Base-by-base conservation (phyloP, 2,888 invertebrate species). In the Dilophus febrilis region DNA sequence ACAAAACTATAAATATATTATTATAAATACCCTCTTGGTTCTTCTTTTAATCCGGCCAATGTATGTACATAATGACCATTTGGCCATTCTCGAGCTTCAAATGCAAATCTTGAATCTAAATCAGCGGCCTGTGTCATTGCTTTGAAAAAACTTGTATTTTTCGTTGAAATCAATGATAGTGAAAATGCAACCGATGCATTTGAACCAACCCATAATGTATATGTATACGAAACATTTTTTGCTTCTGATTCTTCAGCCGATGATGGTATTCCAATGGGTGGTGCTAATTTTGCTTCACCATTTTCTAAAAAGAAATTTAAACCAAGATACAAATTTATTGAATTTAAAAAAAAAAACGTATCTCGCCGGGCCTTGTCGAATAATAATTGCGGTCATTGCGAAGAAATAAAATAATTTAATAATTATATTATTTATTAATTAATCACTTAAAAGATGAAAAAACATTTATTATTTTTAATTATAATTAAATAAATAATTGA, bases 51-150 rank as follows among this genome's bases (percentile, higher is more conserved):
- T 42, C 59, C 61, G 33, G 61, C 82, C 47, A 88, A 66, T 1
- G 87, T 87, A 60, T 88, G 87, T 18, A 88, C 84, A 58, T 88
- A 88, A 58, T 88, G 87, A 0, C 88, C 88, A 56, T 87, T 88
- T 2, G 88, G 87, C 88, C 88, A 88, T 55, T 85, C 83, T 49
- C 84, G 78, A 1, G 87, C 84, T 47, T 77, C 74, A 56, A 83
- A 83, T 53, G 77, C 74, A 58, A 68, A 70, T 56, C 70, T 58
- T 2, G 78, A 67, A 55, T 86, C 84, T 51, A 77, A 69, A 46
- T 83, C 82, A 42, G 86, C 81, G 0, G 88, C 88, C 63, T 78
- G 72, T 55, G 82, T 77, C 86, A 87, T 86, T 47, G 80, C 76
- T 54, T 71, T 74, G 57, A 72, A 74, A 61, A 74, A 74, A 34